Evolutionary conservation across 2,888 invertebrate genomes (phyloP).

Genomic region (Diadromus collaris): DNA sequence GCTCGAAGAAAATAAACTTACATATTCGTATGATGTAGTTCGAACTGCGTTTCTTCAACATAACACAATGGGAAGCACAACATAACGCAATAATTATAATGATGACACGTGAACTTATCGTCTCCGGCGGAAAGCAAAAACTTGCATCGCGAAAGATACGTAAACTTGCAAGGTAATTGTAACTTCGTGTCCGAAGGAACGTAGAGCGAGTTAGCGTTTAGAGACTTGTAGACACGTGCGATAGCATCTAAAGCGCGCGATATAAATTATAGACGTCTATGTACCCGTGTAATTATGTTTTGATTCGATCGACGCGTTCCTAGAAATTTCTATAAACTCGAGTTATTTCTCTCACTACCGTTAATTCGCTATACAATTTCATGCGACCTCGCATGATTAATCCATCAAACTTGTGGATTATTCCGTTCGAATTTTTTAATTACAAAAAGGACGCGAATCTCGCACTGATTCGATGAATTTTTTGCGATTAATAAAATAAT

Average conservation of each 20-base stretch:
- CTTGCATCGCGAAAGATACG: not conserved
- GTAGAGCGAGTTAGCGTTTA: not conserved
- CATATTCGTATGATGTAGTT: not conserved
- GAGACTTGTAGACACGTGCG: not conserved
- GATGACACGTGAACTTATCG: not conserved
- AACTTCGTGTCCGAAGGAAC: not conserved
- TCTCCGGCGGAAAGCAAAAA: not conserved
- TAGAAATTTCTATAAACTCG: not conserved
- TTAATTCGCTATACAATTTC: not conserved
- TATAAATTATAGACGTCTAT: not conserved
- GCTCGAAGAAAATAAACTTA: not conserved
- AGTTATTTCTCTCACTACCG: not conserved
- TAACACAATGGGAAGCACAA: not conserved
- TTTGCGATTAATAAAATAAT: not conserved
- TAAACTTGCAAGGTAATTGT: not conserved
- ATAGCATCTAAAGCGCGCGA: not conserved
- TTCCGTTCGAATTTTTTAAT: not conserved
- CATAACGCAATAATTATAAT: not conserved
- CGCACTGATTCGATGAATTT: not conserved
- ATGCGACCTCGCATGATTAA: not conserved
- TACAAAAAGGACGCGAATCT: not conserved
- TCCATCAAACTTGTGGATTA: not conserved
- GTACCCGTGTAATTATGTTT: not conserved
- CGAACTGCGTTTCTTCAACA: not conserved
- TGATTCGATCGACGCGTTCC: not conserved